Base-by-base conservation (phyloP, 2,113 vertebrate genomes). In the Ploceus nigricollis region DNA sequence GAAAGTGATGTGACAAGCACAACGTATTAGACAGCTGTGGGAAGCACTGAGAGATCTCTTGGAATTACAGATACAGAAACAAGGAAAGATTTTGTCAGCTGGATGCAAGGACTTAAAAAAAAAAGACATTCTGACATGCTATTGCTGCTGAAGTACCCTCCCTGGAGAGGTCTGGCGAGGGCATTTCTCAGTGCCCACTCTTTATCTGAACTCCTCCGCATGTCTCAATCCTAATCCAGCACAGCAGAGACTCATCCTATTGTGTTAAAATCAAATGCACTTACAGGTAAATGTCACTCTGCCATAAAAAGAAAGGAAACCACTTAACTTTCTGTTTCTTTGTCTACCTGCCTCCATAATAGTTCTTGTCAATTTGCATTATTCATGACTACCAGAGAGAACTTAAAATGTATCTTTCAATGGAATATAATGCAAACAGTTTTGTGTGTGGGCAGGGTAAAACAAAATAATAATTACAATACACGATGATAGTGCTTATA, bases 291-390 rank as follows among this genome's bases (percentile, higher is more conserved):
- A 97, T 94, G 95, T 95, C 96, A 96, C 54, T 95, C 89, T 84
- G 92, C 93, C 91, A 89, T 72, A 94, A 89, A 95, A 95, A 97
- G 84, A 96, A 96, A 89, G 93, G 93, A 93, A 96, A 94, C 64
- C 86, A 96, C 94, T 96, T 95, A 95, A 95, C 93, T 96, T 97
- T 97, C 84, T 83, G 75, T 88, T 96, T 96, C 89, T 93, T 96
- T 94, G 93, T 95, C 96, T 97, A 82, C 82, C 64, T 92, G 42
- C 70, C 73, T 95, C 95, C 95, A 64, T 93, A 95, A 94, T 76
- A 89, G 82, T 96, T 89, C 92, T 91, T 96, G 97, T 97, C 96
- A 96, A 94, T 97, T 96, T 97, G 84, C 89, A 96, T 97, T 96
- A 97, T 96, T 96, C 96, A 94, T 94, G 92, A 96, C 93, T 87